Base-by-base conservation (phyloP, 1,140 invertebrate species). In the Battus philenor region DNA sequence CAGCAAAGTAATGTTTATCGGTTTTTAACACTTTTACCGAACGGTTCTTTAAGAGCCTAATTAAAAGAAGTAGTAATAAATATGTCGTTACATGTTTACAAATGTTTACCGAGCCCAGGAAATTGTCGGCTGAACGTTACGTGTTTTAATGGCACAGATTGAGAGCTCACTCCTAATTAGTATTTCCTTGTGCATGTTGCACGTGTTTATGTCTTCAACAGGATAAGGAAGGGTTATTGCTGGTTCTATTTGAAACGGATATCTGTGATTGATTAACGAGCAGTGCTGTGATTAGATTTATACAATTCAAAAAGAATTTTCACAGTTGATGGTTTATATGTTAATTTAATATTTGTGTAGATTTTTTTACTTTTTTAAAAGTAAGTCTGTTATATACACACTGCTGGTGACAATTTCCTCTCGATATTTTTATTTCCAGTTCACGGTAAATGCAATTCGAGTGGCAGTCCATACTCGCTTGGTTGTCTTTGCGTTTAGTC, bases 1-100 rank as follows among this genome's bases (percentile, higher is more conserved):
- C n/a, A n/a, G n/a, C n/a, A n/a, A n/a, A n/a, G n/a, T n/a, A n/a
- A n/a, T n/a, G 18, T 20, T 34, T 34, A 34, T 34, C 17, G 32
- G 9, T 34, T 34, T 34, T 34, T 34, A 34, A 34, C 32, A 34
- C 17, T 9, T 34, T 9, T 11, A 18, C 6, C 6, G 6, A 3
- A 6, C 18, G 18, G 18, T 20, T 20, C 18, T 20, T 20, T 20
- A 3, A 20, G 2, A 5, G 20, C 10, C 38, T 41, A 41, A 27
- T 27, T 29, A 61, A 66, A 69, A 68, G 60, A 67, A 61, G n/a
- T 44, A 9, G 45, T 50, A 61, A 69, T 73, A 69, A 73, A 73
- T 63, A 52, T 65, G 59, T 73, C 63, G 50, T 59, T 62, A 59
- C 52, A 45, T 45, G 45, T 51, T 50, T 49, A 52, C 38, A 39